phyloP scores from a whole-genome alignment of 2,888 invertebrate genomes.

The Choristoneura rosaceana region DNA sequence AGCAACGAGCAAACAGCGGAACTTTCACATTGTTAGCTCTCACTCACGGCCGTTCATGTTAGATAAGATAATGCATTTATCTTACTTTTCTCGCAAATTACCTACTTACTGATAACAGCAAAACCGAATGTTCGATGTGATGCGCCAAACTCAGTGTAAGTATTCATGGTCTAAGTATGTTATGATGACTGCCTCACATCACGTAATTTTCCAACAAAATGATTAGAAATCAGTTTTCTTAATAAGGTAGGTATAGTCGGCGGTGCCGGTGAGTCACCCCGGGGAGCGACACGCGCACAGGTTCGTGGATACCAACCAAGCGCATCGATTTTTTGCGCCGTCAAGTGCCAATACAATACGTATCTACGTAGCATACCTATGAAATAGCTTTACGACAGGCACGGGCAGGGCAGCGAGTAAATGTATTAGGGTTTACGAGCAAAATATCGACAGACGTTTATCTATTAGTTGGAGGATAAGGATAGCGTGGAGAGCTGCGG shows the following conservation, averaged over 20 bases:
- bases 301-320: constrained; percentile 14
- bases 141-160: constrained; percentile 2
- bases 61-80: constrained; percentile 40
- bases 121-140: neutral
- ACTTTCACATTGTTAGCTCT: constrained; percentile 40
- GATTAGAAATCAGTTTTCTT: constrained; percentile 1
- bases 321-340: constrained; percentile 23
- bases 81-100: constrained; percentile 29
- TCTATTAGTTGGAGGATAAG: neutral
- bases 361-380: neutral
- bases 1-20: constrained; percentile 4
- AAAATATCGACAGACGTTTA: neutral
- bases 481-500: neutral
- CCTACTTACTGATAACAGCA: constrained; percentile 21
- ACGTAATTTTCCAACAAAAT: neutral
- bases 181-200: no score
- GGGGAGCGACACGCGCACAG: constrained; percentile 14
- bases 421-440: neutral
- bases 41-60: constrained; percentile 11
- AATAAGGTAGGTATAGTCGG: neutral
- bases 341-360: constrained; percentile 7
- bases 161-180: neutral
- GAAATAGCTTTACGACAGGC: neutral
- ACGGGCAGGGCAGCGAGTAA: neutral
- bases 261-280: constrained; percentile 6